Base-by-base conservation (phyloP, 37 sponge, comb jelly and placozoan species). In the Geodia barretti region DNA sequence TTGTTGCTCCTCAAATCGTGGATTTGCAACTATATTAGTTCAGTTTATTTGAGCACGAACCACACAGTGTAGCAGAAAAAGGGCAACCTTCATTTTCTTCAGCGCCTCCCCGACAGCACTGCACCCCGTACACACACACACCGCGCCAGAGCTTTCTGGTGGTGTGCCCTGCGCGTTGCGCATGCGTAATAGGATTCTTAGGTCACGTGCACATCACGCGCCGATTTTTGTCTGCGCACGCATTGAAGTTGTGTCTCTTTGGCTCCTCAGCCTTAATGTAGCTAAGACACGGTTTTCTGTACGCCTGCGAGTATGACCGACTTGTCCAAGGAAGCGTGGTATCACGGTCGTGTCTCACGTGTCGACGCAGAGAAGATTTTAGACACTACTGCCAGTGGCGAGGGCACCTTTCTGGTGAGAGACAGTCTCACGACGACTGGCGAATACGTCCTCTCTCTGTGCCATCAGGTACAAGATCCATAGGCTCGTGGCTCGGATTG, bases 371-470 rank as follows among this genome's bases (percentile, higher is more conserved):
- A 96, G 60, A 74, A 68, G 68, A 70, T 96, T 58, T 77, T 96
- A 26, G 82, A 90, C 20, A 63, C 38, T 25, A 1, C 17, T 29
- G 90, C 89, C n/a, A 7, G 17, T 23, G 41, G 41, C 1, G 85
- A 90, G 1, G 96, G 96, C n/a, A 64, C 25, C 30, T 96, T 69
- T 54, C 88, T 96, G 31, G 79, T 96, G 1, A 77, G 96, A 37
- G 96, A 96, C 75, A 96, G 91, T 39, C 42, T 92, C 39, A 79
- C 85, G 0, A 87, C 41, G n/a, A 87, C 94, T 19, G 96, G 93
- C 14, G 96, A 96, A 58, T 96, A 86, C 61, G 93, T 87, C 0
- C 86, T 96, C n/a, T 93, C 96, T 20, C 74, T 96, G 4, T 79
- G 73, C 32, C 78, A 80, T 70, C 78, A 81, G 83, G 82, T 81